phyloP scores from a whole-genome alignment of 1,140 invertebrate genomes.

The Neotoxoptera formosana region DNA sequence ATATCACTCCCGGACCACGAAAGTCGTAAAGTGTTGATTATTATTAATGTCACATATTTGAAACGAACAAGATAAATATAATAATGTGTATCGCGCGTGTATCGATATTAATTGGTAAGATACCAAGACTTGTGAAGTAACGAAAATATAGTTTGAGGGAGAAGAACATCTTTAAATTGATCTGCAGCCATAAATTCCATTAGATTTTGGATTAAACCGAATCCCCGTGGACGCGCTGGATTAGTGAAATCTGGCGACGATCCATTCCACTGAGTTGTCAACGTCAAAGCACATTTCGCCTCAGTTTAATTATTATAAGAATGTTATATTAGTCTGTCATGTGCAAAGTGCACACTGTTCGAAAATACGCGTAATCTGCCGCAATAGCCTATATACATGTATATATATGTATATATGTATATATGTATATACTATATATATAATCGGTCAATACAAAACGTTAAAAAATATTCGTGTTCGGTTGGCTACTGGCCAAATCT shows the following conservation, averaged over 20 bases:
- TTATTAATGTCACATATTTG: neutral
- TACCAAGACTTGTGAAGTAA: neutral
- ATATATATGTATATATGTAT: too few relatives aligned
- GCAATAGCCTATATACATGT: neutral
- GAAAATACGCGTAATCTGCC: neutral
- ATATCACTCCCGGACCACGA: neutral
- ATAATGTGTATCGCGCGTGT: neutral
- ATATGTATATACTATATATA: too few relatives aligned
- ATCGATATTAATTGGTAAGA: neutral
- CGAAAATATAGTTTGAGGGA: neutral
- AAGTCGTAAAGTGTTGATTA: neutral
- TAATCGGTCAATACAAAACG: neutral
- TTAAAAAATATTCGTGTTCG: neutral
- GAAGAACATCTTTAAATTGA: neutral
- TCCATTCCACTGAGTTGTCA: constrained; percentile 29
- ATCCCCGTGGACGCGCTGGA: neutral
- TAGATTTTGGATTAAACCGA: constrained; percentile 20
- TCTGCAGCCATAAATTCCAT: constrained; percentile 21
- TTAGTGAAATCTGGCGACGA: constrained; percentile 15
- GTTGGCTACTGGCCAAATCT: neutral
- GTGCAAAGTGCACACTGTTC: neutral
- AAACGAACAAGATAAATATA: neutral
- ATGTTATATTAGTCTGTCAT: neutral
- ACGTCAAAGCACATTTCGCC: neutral
- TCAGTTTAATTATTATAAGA: constrained; percentile 16